phyloP scores from a whole-genome alignment of 2,113 vertebrate genomes.

The Todiramphus saurophagus region DNA sequence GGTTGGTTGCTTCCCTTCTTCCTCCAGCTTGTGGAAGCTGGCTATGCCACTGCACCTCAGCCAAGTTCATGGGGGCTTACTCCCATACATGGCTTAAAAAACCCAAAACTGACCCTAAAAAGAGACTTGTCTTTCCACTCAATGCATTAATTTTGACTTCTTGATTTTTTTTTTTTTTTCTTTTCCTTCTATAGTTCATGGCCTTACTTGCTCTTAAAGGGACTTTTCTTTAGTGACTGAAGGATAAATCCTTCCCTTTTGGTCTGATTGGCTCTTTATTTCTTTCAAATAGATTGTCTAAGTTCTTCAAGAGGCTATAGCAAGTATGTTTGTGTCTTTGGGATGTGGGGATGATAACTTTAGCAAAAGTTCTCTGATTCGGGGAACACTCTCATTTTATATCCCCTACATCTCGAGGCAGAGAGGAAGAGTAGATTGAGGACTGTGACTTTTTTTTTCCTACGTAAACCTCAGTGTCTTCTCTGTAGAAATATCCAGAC shows the following conservation, averaged over 20 bases:
- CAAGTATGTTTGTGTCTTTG: background rate
- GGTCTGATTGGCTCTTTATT: background rate
- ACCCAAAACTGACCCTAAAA: background rate
- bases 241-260: background rate
- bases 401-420: background rate
- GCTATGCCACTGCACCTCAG: background rate
- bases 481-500: background rate
- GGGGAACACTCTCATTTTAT: background rate
- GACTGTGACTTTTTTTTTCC: background rate
- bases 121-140: background rate
- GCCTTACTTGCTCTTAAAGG: background rate
- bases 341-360: background rate
- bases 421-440: background rate
- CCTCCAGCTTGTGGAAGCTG: rapidly evolving
- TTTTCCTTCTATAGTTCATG: background rate
- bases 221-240: background rate
- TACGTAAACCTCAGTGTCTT: background rate
- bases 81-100: background rate
- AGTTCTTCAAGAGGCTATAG: background rate
- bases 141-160: background rate
- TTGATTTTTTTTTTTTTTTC: background rate
- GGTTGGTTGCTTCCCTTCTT: background rate
- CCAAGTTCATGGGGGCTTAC: background rate
- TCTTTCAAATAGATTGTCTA: background rate
- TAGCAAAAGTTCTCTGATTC: background rate